Base-by-base conservation (phyloP, 2,888 invertebrate species). In the Sphaeridia pumilis region DNA sequence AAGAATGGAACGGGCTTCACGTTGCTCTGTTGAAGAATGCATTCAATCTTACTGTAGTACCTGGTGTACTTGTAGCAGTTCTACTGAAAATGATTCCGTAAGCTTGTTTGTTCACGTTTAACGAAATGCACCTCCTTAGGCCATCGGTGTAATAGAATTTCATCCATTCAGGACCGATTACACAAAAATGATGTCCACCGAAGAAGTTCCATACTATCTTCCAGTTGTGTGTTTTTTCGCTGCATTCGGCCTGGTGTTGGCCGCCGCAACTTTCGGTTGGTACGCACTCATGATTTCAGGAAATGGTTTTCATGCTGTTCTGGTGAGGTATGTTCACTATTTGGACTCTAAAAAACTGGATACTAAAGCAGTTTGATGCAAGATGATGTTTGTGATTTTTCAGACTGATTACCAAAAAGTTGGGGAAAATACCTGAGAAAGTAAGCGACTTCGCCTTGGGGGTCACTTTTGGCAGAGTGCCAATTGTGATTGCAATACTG, bases 271-370 rank as follows among this genome's bases (percentile, higher is more conserved):
- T 17, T 73, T 68, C 1, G 67, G 78, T 26, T 72, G 80, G 59
- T 70, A 73, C 14, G 71, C 76, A 0, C 75, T 85, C 67, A 73
- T 82, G 52, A 78, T 80, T 60, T 79, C 80, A 42, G 84, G 84
- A 46, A 82, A 83, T 52, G 73, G 83, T 4, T 76, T 81, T 2
- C 80, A 84, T 69, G 76, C 79, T 66, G 67, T 83, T 46, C 71
- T 80, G 10, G 75, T 82, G 56, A 80, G 78, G 83, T 83, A 70
- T 36, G 45, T 35, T n/a, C n/a, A n/a, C n/a, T n/a, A n/a, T n/a
- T n/a, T n/a, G n/a, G n/a, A n/a, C n/a, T n/a, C n/a, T n/a, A n/a
- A n/a, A n/a, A n/a, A n/a, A n/a, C n/a, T n/a, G n/a, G 31, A 31
- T 31, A 31, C 7, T 31, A 31, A 31, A 31, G 14, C 7, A 10